Conservation (phyloP, 2,113 vertebrate genomes). For the Daphoenositta chrysoptera region DNA sequence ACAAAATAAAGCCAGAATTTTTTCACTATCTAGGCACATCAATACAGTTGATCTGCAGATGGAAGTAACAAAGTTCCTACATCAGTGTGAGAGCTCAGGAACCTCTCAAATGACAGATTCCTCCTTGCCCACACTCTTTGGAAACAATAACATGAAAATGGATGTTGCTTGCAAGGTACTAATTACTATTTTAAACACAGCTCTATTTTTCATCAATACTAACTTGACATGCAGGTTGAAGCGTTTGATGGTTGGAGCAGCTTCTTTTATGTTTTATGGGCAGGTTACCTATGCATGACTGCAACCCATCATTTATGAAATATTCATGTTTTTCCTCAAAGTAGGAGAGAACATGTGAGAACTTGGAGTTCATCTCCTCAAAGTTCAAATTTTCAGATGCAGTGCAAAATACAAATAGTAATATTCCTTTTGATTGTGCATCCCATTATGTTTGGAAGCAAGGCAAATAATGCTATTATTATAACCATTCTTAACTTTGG, state of each 20-base stretch:
- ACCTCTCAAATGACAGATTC: constrained; percentile 60
- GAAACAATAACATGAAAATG: constrained; percentile 86
- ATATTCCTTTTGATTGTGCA: neutral
- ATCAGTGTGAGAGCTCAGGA: constrained; percentile 84
- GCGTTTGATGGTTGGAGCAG: neutral
- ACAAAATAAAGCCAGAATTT: neutral
- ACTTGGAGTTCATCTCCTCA: neutral
- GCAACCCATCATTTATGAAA: neutral
- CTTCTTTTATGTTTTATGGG: neutral
- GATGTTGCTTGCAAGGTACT: constrained; percentile 94
- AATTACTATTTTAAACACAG: neutral
- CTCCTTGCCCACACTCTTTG: constrained; percentile 88
- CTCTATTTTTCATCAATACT: neutral
- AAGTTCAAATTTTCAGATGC: neutral
- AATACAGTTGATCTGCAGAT: constrained; percentile 95
- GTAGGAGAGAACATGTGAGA: neutral
- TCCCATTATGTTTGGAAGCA: neutral
- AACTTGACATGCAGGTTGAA: neutral
- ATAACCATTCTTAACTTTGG: neutral
- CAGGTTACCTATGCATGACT: neutral
- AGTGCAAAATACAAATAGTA: neutral
- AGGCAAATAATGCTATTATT: neutral
- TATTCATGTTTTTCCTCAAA: neutral
- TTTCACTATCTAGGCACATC: constrained; percentile 81
- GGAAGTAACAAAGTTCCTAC: constrained; percentile 95